These are phyloP conservation scores for Ciona savignyi DNA, from an alignment of 23 tunicate species.

Conservation along the genomic window DNA sequence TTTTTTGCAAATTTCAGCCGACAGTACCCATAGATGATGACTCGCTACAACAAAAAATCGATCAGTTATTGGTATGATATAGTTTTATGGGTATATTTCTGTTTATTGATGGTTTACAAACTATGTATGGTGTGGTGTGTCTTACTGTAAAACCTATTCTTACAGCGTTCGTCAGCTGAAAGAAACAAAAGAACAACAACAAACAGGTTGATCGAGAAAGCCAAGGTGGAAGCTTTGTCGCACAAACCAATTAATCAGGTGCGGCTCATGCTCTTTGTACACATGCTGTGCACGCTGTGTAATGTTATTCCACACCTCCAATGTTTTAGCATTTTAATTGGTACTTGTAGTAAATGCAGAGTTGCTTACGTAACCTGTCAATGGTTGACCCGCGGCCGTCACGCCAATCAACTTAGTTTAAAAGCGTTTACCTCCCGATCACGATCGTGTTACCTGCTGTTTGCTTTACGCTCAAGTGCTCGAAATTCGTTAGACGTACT, in stretches of 20 bases:
- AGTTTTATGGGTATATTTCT: no score
- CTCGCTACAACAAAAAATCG: no score
- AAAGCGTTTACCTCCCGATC: not conserved
- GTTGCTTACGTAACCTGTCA: conserved; percentile 1
- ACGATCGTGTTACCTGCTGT: not conserved
- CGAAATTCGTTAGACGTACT: not conserved
- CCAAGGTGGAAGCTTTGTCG: conserved; percentile 43
- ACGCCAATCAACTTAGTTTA: not conserved
- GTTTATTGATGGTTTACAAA: no score
- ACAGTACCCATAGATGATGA: no score
- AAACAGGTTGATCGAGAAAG: conserved; percentile 43
- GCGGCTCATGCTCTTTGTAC: not conserved
- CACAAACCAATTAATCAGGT: conserved; percentile 12
- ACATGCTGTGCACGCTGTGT: not conserved
- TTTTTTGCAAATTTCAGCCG: no score
- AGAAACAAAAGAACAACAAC: conserved; percentile 54
- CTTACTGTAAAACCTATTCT: no score
- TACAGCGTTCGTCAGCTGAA: conserved; percentile 46
- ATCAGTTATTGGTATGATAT: no score
- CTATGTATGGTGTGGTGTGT: no score
- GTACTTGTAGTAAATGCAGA: not conserved
- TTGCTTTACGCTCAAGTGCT: not conserved
- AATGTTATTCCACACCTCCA: not conserved
- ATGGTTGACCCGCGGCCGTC: not conserved
- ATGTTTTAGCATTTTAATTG: not conserved